phyloP scores from a whole-genome alignment of 1,140 invertebrate genomes.

The Ceratosolen fusciceps region DNA sequence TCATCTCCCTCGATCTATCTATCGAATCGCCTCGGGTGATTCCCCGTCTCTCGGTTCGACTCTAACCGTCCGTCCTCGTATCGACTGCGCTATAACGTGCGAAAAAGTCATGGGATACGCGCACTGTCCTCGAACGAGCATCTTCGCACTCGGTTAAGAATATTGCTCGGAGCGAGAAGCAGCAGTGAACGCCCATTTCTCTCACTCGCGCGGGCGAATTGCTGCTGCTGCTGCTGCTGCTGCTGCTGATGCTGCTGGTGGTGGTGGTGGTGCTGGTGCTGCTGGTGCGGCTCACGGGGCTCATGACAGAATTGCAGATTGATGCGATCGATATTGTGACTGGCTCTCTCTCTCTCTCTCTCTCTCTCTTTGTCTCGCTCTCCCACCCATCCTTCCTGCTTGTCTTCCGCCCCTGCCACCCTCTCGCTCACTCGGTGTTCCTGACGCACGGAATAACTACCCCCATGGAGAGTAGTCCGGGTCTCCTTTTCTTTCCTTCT shows the following conservation, averaged over 20 bases:
- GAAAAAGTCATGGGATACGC: constrained; percentile 40
- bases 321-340: constrained; percentile 67
- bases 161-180: not conserved
- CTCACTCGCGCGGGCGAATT: constrained; percentile 60
- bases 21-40: not conserved
- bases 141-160: constrained; percentile 14
- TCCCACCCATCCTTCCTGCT: not conserved
- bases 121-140: constrained; percentile 4
- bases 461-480: not conserved
- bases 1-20: not conserved
- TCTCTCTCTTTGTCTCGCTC: constrained; percentile 24
- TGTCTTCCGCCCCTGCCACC: no score
- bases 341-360: constrained; percentile 30
- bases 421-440: no score
- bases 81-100: not conserved
- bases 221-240: constrained; percentile 62
- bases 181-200: not conserved
- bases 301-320: constrained; percentile 65
- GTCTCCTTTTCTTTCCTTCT: not conserved
- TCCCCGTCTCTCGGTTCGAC: not conserved
- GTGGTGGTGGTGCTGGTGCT: constrained; percentile 5
- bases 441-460: not conserved
- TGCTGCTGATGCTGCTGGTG: no score
- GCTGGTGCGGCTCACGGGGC: constrained; percentile 43
- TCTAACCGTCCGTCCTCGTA: constrained; percentile 17